Evolutionary conservation across 2,888 invertebrate species (phyloP).

Genomic region (Tiliacea aurago): DNA sequence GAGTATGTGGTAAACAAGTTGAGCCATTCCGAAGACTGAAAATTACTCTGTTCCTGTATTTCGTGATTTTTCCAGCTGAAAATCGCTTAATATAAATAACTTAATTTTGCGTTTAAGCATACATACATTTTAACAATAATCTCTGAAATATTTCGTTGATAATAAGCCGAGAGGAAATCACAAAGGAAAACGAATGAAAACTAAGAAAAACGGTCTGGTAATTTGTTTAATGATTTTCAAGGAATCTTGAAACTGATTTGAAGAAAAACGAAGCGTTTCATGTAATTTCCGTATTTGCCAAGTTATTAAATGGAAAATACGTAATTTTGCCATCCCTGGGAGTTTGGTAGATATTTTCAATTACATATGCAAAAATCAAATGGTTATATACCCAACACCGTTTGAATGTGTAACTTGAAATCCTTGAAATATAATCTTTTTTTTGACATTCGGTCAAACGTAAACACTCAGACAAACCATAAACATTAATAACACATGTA

Average conservation of each 20-base stretch:
- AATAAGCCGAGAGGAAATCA: neutral
- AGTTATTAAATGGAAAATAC: slow-evolving; percentile 31
- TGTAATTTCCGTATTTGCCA: slow-evolving; percentile 4
- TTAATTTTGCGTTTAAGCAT: neutral
- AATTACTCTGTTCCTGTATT: neutral
- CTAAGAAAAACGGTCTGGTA: neutral
- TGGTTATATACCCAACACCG: slow-evolving; percentile 1
- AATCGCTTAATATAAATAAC: neutral
- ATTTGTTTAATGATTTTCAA: slow-evolving; percentile 11
- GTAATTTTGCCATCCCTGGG: neutral
- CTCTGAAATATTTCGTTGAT: neutral
- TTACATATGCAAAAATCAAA: slow-evolving; percentile 20
- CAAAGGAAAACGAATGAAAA: neutral
- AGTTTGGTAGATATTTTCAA: neutral
- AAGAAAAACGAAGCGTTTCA: slow-evolving; percentile 8
- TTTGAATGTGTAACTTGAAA: neutral
- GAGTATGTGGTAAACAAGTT: neutral
- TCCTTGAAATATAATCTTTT: too few species aligned
- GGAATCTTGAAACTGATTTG: slow-evolving; percentile 21
- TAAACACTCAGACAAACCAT: too few species aligned
- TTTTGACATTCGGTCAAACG: too few species aligned
- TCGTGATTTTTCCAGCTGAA: neutral
- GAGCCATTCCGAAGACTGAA: neutral
- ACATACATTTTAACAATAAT: neutral
- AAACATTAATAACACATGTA: too few species aligned